Base-by-base conservation (phyloP, 1,140 invertebrate genomes). In the Drosophila ficusphila region DNA sequence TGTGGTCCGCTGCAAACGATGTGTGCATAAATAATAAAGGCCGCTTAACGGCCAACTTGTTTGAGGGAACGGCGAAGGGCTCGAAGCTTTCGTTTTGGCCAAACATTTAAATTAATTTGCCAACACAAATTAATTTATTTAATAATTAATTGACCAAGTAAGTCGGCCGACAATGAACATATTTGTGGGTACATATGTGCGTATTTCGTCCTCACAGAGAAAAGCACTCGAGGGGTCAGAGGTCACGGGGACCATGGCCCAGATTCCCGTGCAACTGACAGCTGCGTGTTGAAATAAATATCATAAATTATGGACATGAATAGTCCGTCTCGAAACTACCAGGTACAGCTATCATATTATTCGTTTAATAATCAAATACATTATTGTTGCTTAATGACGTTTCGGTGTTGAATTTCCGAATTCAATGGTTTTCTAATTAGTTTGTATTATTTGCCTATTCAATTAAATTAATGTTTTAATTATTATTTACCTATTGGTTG, bases 101-200 rank as follows among this genome's bases (percentile, higher is more conserved):
- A 61, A 67, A 73, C 82, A 89, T 88, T 88, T 89, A 88, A 88
- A 88, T 88, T 88, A 88, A 88, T 88, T 88, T 89, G 65, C 77
- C 70, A 74, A 62, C 68, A 58, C 71, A 89, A 88, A 88, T 88
- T 88, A 88, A 88, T 89, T 88, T 82, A 89, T 88, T 88, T 75
- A 88, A 88, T 88, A 88, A 88, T 88, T 88, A 88, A 88, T 88
- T 88, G 76, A 74, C 65, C 82, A 89, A 88, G 82, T 83, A 88
- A 88, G 57, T 88, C 47, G 46, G 19, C 8, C 69, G 83, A 89
- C 74, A 78, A 75, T 65, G 56, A 82, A 47, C 74, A 88, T 86
- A 88, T 88, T 82, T 82, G 60, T 79, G 71, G 76, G 68, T 44
- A 27, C 18, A 44, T 62, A 27, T 14, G 18, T 31, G 25, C 42